phyloP scores from a whole-genome alignment of 92 coral and sea anemone genomes.

The Phymanthus crucifer region DNA sequence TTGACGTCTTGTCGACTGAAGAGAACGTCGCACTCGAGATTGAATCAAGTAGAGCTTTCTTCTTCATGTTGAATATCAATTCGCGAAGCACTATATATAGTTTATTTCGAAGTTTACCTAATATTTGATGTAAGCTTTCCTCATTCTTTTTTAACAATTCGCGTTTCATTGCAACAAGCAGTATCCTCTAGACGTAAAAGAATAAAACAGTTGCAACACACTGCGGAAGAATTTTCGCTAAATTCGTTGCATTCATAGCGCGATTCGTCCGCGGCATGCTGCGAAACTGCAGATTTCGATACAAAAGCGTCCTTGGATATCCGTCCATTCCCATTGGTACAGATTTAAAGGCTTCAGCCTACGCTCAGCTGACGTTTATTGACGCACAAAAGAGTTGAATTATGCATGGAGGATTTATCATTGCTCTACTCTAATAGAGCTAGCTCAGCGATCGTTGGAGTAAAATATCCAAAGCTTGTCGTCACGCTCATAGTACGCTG shows the following conservation, averaged over 20 bases:
- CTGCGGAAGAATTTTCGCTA: not conserved
- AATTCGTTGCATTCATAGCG: not conserved
- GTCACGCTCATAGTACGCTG: not conserved
- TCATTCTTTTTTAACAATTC: not conserved
- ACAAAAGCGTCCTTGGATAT: not conserved
- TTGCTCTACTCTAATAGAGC: constrained; percentile 3
- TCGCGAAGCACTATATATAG: not conserved
- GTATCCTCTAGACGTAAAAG: not conserved
- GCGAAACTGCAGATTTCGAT: not conserved
- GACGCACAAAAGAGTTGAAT: not conserved
- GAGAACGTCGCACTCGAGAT: not conserved
- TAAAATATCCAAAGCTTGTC: not conserved
- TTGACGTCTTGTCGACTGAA: not conserved
- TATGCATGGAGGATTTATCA: not conserved
- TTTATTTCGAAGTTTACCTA: not conserved
- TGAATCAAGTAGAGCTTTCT: not conserved
- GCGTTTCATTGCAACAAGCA: not conserved
- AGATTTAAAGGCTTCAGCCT: not conserved
- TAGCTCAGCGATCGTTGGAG: not conserved
- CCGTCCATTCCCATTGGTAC: not conserved
- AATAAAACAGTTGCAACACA: not conserved
- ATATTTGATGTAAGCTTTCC: not conserved
- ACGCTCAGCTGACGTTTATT: not conserved
- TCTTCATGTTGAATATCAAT: not conserved
- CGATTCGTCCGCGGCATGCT: not conserved